phyloP scores from a whole-genome alignment of 2,113 vertebrate species.

The Smithornis capensis region DNA sequence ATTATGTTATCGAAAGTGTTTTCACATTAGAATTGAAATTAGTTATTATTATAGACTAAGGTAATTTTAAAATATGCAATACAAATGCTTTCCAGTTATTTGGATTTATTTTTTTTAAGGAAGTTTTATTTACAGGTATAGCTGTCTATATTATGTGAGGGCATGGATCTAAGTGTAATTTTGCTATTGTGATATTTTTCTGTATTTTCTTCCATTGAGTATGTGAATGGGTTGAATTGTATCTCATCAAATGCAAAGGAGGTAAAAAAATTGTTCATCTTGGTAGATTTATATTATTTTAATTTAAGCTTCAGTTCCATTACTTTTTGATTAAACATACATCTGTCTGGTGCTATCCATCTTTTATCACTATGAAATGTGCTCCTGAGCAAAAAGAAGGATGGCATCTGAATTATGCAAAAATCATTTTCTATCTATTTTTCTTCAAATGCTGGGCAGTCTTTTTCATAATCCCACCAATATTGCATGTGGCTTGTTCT shows the following conservation, averaged over 20 bases:
- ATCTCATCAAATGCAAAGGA: not conserved
- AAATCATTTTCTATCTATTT: conserved; percentile 50
- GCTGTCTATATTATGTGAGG: not conserved
- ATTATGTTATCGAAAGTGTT: not conserved
- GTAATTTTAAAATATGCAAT: not conserved
- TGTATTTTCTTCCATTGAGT: not conserved
- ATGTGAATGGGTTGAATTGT: not conserved
- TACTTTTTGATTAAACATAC: conserved; percentile 69
- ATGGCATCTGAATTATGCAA: conserved; percentile 62
- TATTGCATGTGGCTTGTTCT: conserved; percentile 15
- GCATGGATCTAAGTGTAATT: not conserved
- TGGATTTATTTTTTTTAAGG: not conserved
- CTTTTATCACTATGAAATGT: conserved; percentile 58
- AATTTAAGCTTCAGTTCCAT: conserved; percentile 60
- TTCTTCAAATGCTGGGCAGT: conserved; percentile 44
- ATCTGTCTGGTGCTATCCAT: conserved; percentile 45
- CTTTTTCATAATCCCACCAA: conserved; percentile 40
- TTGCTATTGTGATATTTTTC: not conserved
- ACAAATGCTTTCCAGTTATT: not conserved
- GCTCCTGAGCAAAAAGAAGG: conserved; percentile 44
- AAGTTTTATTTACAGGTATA: not conserved
- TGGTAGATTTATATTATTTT: conserved; percentile 67
- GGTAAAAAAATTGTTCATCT: conserved; percentile 24
- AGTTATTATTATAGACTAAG: not conserved
- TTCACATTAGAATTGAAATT: not conserved